A percentile compares a stretch with the other conserved stretches of the same genome.
Conservation (phyloP, 2,888 invertebrate genomes). For the Idaea aversata region DNA sequence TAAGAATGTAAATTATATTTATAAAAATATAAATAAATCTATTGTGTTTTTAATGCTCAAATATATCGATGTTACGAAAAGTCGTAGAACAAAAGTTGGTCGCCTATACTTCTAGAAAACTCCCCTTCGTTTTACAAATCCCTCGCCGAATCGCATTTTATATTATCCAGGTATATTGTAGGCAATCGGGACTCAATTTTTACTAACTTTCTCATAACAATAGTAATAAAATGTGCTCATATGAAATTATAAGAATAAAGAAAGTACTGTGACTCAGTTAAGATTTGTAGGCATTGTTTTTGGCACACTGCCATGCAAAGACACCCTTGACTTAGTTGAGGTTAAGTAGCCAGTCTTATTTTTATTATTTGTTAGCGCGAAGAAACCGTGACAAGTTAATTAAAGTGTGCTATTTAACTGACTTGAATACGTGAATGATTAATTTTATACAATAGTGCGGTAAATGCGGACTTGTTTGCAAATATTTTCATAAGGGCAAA, state of each 20-base stretch:
- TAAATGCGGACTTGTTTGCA: neutral
- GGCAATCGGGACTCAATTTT: neutral
- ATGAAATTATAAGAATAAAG: neutral
- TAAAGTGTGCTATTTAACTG: neutral
- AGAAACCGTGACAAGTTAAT: neutral
- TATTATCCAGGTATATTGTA: neutral
- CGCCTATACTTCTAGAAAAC: no score
- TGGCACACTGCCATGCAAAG: neutral
- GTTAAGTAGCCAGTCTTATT: neutral
- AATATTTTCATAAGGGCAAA: neutral
- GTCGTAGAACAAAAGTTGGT: no score
- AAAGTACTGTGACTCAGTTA: neutral
- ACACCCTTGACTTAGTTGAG: no score
- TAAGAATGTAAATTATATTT: no score
- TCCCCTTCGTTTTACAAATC: no score
- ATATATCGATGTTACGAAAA: no score
- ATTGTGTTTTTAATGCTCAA: no score
- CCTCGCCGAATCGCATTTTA: no score
- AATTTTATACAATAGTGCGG: neutral
- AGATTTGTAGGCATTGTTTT: neutral
- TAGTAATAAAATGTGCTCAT: neutral
- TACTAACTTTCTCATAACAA: neutral
- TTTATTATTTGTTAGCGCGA: neutral
- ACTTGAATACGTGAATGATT: neutral
- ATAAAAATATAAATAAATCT: no score